Conservation (phyloP, 2,888 invertebrate species). For the Coronaproctus castanopsis region DNA sequence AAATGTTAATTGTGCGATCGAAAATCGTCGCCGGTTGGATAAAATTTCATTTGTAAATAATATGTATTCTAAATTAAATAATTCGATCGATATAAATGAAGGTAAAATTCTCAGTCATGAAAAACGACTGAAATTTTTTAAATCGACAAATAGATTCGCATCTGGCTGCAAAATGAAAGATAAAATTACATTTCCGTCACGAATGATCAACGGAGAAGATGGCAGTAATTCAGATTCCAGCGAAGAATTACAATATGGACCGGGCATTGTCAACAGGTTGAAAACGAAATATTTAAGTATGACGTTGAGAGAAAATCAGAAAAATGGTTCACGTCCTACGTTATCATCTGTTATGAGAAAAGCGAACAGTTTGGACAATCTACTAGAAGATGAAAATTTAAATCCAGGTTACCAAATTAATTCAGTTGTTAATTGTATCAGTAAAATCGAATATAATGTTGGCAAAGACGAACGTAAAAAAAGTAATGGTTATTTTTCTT, state of each 20-base stretch:
- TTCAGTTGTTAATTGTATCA: slow-evolving; percentile 7
- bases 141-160: not conserved
- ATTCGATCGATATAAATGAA: not conserved
- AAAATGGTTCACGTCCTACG: slow-evolving; percentile 35
- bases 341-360: slow-evolving; percentile 43
- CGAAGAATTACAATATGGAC: slow-evolving; percentile 74
- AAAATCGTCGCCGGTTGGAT: slow-evolving; percentile 9
- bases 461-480: not conserved
- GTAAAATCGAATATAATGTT: slow-evolving; percentile 11
- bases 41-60: not conserved
- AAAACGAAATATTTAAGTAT: slow-evolving; percentile 70
- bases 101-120: not conserved
- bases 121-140: not conserved
- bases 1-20: not conserved
- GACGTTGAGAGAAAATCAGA: slow-evolving; percentile 52
- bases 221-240: slow-evolving; percentile 31
- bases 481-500: slow-evolving; percentile 4
- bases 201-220: slow-evolving; percentile 24
- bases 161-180: not conserved
- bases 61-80: not conserved
- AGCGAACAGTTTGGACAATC: slow-evolving; percentile 65
- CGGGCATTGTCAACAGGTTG: slow-evolving; percentile 72
- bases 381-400: slow-evolving; percentile 41
- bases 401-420: slow-evolving; percentile 2
- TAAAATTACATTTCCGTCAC: slow-evolving; percentile 8